These are phyloP conservation scores for Trematomus bernacchii DNA, from an alignment of 2,797 vertebrate genomes.

Conservation along the genomic window DNA sequence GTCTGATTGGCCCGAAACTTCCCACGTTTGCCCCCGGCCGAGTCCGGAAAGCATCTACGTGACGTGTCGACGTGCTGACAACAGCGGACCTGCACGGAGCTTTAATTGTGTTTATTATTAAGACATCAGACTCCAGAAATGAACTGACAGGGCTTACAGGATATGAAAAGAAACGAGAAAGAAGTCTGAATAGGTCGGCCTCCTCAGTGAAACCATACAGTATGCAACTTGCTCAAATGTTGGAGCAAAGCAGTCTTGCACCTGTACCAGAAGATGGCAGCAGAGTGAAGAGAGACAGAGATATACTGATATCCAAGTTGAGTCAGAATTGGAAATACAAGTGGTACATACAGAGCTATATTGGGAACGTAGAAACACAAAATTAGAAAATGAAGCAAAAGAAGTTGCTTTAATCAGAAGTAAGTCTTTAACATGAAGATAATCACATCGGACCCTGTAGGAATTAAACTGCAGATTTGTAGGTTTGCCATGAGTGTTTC, in stretches of 20 bases:
- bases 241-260: neutral
- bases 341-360: neutral
- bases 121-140: neutral
- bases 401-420: neutral
- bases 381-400: neutral
- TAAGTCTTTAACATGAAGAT: no score
- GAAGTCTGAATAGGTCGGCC: no score
- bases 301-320: neutral
- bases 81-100: no score
- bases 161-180: neutral
- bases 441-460: neutral
- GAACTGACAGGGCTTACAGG: neutral
- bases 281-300: neutral
- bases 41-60: no score
- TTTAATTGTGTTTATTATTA: neutral
- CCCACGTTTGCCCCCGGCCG: no score
- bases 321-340: neutral
- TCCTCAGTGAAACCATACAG: no score
- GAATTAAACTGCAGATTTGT: neutral
- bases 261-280: conserved; percentile 47
- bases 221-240: neutral
- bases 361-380: neutral
- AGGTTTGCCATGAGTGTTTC: neutral
- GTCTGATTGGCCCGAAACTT: no score
- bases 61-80: no score